phyloP scores from a whole-genome alignment of 2,113 vertebrate genomes.

The Microcebus lehilahytsara region DNA sequence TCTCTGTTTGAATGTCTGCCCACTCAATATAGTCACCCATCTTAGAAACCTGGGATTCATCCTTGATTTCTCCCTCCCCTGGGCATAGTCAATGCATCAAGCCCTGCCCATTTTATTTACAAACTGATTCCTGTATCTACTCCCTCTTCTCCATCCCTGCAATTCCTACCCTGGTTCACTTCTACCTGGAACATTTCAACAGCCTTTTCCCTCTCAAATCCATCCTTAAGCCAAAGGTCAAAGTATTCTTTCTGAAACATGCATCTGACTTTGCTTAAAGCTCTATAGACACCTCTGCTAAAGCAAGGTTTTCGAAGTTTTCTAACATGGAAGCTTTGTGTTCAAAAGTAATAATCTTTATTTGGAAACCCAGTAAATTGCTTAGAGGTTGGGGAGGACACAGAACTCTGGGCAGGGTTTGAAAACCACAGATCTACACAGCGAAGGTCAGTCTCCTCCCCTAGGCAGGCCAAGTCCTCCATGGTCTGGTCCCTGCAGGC shows the following conservation, averaged over 20 bases:
- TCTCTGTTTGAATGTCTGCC: neutral
- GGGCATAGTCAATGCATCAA: accelerated
- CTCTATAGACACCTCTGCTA: neutral
- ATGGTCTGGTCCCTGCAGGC: neutral
- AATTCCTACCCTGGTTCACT: neutral
- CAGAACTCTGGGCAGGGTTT: neutral
- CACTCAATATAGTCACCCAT: neutral
- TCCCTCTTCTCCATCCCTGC: neutral
- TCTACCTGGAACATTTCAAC: neutral
- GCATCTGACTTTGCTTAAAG: neutral
- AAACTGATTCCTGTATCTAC: neutral
- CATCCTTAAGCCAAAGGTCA: neutral
- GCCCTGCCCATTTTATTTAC: neutral
- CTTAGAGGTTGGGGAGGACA: neutral
- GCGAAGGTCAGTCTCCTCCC: neutral
- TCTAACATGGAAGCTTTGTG: neutral
- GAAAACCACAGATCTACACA: neutral
- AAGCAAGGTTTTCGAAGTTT: neutral
- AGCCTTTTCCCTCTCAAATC: neutral
- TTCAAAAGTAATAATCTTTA: slow-evolving; percentile 9
- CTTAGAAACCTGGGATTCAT: neutral
- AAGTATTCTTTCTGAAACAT: neutral
- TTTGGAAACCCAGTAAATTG: neutral
- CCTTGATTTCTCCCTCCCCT: neutral
- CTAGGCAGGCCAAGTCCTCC: neutral